phyloP scores from a whole-genome alignment of 2,797 vertebrate genomes.

The Lagocephalus sceleratus region DNA sequence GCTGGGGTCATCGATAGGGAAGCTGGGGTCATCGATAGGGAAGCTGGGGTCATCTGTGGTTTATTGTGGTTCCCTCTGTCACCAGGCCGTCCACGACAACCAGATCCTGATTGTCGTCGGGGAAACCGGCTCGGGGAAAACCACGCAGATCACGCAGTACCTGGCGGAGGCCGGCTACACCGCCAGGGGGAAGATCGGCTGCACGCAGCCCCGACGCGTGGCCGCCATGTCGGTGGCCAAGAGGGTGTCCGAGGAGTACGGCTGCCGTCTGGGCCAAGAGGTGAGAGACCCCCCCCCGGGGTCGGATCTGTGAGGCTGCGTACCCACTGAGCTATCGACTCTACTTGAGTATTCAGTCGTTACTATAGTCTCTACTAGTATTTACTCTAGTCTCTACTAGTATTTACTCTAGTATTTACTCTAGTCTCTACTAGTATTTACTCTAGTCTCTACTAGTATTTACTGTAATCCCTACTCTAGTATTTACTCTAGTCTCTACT shows the following conservation, averaged over 20 bases:
- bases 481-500: no score
- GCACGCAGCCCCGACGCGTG: slow-evolving; percentile 94
- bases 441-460: no score
- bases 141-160: slow-evolving; percentile 97
- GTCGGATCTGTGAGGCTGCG: no score
- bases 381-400: no score
- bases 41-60: background rate
- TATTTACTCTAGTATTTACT: no score
- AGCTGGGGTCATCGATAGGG: slow-evolving; percentile 54
- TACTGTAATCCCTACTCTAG: no score
- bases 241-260: slow-evolving; percentile 80
- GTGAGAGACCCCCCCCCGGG: slow-evolving; percentile 8
- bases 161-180: slow-evolving; percentile 96
- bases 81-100: slow-evolving; percentile 96
- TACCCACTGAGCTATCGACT: no score
- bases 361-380: no score
- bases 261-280: slow-evolving; percentile 36
- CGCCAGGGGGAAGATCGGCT: slow-evolving; percentile 92
- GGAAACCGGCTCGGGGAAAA: slow-evolving; percentile 96
- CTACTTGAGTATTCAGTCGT: no score
- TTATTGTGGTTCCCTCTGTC: background rate
- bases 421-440: no score
- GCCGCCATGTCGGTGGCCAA: slow-evolving; percentile 98
- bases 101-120: slow-evolving; percentile 98
- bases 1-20: slow-evolving; percentile 55